Evolutionary conservation across 1,140 invertebrate genomes (phyloP).

Genomic region (Hylaeus anthracinus): DNA sequence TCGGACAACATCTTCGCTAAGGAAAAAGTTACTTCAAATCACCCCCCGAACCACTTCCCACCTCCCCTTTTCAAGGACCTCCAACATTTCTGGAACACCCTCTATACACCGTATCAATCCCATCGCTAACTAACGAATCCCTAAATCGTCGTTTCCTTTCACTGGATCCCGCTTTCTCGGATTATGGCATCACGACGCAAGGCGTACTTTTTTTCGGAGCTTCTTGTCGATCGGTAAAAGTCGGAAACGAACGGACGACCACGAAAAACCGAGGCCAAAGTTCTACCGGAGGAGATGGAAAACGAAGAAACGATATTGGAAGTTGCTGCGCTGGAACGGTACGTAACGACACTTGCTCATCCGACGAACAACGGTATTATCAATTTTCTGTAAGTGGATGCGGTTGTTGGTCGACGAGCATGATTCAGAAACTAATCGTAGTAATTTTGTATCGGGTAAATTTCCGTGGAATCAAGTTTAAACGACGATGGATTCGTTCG

Average conservation of each 20-base stretch:
- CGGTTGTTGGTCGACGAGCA: no score
- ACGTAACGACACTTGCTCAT: slow-evolving; percentile 11
- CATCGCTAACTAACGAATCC: not conserved
- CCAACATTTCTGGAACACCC: no score
- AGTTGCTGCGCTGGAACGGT: slow-evolving; percentile 32
- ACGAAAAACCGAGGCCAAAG: slow-evolving; percentile 26
- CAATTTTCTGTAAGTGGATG: not conserved
- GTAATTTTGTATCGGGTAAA: no score
- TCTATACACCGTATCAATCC: no score
- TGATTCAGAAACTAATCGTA: no score
- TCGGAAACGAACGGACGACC: not conserved
- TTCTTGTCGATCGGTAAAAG: slow-evolving; percentile 45
- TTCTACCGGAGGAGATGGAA: not conserved
- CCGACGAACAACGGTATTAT: not conserved
- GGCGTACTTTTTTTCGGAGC: slow-evolving; percentile 29
- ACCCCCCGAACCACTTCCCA: no score
- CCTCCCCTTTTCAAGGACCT: no score
- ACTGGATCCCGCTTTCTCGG: slow-evolving; percentile 38
- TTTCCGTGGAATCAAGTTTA: no score
- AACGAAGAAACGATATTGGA: slow-evolving; percentile 23
- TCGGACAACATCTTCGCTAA: no score
- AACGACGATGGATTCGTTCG: no score
- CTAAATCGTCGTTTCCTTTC: slow-evolving; percentile 44
- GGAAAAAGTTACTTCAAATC: no score
- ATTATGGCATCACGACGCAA: slow-evolving; percentile 11